Base-by-base conservation (phyloP, 92 coral and sea anemone species). In the Nematostella vectensis region DNA sequence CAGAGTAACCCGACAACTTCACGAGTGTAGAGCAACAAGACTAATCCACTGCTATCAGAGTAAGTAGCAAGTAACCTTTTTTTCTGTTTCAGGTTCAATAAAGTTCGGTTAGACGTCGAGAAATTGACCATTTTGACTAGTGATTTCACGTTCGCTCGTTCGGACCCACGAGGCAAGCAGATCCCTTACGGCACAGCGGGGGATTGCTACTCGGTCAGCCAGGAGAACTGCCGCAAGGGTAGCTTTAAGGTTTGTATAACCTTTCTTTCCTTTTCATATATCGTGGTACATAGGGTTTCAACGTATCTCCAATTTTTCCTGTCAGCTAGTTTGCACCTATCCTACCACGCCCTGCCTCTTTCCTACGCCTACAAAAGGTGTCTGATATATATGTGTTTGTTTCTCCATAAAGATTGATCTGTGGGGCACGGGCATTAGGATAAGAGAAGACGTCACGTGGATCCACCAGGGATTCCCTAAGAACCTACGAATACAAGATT, bases 121-220 rank as follows among this genome's bases (percentile, higher is more conserved):
- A 69, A 77, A 23, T 65, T 93, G 62, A 68, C 80, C 27, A 48
- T 93, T 27, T 27, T 71, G 2, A 59, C 61, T 18, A 71, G 80
- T 11, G 99, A 93, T 61, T 93, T 78, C 58, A 70, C 49, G 25
- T 93, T 78, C 55, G 69, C 85, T 3, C 58, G 42, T 51, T 70
- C 77, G 24, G 40, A 38, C 8, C 25, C 26, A 25, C 72, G 76
- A 6, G 95, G 76, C 20, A 71, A 63, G 23, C 60, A 51, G 33
- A 76, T 93, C 16, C 78, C 85, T 12, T 93, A 78, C 66, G 99
- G 96, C 54, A 93, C 99, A 1, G 99, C 99, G 23, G 99, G 99
- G 0, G 99, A 93, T 47, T 93, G 99, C 25, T 87, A 71, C 79
- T 93, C 99, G 0, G 75, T 93, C 68, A 85, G 82, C 47, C 78